Evolutionary conservation across 2,888 invertebrate species (phyloP).

Genomic region (Drosophila pseudotalamancana): DNA sequence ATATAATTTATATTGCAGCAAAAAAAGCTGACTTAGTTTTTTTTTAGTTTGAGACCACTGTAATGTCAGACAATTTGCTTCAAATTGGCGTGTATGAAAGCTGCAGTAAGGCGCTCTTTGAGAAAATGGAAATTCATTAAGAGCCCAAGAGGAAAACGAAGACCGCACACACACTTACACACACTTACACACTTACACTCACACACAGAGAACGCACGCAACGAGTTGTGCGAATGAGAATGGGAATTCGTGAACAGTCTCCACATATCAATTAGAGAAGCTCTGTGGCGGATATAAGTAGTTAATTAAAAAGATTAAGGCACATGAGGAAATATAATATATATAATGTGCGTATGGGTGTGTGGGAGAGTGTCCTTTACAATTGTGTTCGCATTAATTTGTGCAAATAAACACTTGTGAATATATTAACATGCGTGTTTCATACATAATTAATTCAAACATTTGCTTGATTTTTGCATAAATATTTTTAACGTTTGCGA

Average conservation of each 20-base stretch:
- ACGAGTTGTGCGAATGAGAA: slow-evolving; percentile 21
- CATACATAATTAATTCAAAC: slow-evolving; percentile 33
- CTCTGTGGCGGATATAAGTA: slow-evolving; percentile 73
- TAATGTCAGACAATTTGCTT: neutral
- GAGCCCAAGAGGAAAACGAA: slow-evolving; percentile 36
- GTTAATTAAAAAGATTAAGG: slow-evolving; percentile 77
- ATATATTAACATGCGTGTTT: neutral
- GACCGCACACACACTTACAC: slow-evolving; percentile 19
- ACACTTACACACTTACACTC: slow-evolving; percentile 21
- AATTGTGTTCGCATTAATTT: slow-evolving; percentile 9
- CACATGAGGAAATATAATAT: slow-evolving; percentile 37
- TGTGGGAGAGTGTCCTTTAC: slow-evolving; percentile 6
- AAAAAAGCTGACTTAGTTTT: no score
- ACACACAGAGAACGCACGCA: slow-evolving; percentile 20
- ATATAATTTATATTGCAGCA: no score
- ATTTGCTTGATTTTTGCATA: slow-evolving; percentile 38
- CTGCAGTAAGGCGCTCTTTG: slow-evolving; percentile 29
- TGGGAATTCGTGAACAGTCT: slow-evolving; percentile 12
- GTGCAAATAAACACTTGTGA: neutral
- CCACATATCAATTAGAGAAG: slow-evolving; percentile 70
- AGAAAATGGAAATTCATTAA: slow-evolving; percentile 71
- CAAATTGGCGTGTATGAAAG: neutral
- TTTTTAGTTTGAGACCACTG: neutral
- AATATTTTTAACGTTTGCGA: slow-evolving; percentile 43
- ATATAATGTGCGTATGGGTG: slow-evolving; percentile 2